Evolutionary conservation across 1,140 invertebrate genomes (phyloP).

Genomic region (Tetramorium parvispinum): DNA sequence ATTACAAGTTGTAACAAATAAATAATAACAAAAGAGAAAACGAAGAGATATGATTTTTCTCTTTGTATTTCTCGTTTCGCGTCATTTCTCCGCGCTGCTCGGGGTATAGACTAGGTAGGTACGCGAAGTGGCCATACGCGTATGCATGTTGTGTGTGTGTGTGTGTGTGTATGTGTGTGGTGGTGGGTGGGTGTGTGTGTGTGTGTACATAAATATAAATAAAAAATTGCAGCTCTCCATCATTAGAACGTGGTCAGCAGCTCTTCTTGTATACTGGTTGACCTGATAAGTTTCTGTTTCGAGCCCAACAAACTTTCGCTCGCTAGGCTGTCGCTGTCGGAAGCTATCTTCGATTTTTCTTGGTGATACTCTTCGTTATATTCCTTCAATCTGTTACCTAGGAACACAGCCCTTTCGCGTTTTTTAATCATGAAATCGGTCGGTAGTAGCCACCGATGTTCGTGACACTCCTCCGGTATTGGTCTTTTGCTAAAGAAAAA

Average conservation of each 20-base stretch:
- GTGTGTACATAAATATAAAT: slow-evolving; percentile 75
- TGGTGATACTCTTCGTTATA: slow-evolving; percentile 92
- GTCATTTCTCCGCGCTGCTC: slow-evolving; percentile 33
- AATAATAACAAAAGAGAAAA: slow-evolving; percentile 82
- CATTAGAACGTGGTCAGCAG: slow-evolving; percentile 88
- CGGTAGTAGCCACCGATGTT: slow-evolving; percentile 97
- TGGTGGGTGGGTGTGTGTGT: neutral
- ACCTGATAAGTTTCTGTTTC: slow-evolving; percentile 88
- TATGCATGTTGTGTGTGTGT: slow-evolving; percentile 48
- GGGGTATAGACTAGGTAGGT: slow-evolving; percentile 62
- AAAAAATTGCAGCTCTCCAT: slow-evolving; percentile 74
- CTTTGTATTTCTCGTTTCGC: slow-evolving; percentile 27
- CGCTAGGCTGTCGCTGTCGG: slow-evolving; percentile 86
- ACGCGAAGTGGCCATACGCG: slow-evolving; percentile 62
- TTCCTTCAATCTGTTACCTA: slow-evolving; percentile 92
- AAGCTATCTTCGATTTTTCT: slow-evolving; percentile 87
- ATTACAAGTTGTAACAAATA: slow-evolving; percentile 81
- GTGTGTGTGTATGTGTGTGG: neutral
- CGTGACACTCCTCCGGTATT: slow-evolving; percentile 96
- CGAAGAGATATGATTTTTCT: slow-evolving; percentile 74
- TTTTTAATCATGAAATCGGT: slow-evolving; percentile 97
- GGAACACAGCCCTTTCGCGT: slow-evolving; percentile 94
- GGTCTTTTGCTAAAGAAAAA: slow-evolving; percentile 93
- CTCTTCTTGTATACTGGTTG: slow-evolving; percentile 93
- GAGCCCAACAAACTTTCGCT: slow-evolving; percentile 83